Percentiles rank a stretch among this genome's conserved stretches.
Conservation (phyloP, 2,113 vertebrate species). For the Corythornis vintsioides region DNA sequence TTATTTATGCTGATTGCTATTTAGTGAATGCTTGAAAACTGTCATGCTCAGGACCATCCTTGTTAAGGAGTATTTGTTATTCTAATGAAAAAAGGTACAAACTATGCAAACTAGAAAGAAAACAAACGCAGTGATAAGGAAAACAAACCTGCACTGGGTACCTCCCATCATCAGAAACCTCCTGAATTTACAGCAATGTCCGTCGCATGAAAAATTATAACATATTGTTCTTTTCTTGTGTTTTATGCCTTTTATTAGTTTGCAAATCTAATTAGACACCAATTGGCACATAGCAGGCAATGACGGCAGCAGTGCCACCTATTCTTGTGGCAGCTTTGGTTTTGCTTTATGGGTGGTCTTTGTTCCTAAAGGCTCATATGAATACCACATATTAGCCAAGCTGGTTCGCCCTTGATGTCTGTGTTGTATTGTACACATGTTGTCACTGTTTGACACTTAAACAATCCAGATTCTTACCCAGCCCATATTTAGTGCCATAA, state of each 20-base stretch:
- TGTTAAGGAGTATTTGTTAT: neutral
- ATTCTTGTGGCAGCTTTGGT: constrained; percentile 57
- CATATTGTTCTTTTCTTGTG: neutral
- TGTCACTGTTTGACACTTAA: constrained; percentile 78
- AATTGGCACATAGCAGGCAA: neutral
- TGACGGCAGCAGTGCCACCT: constrained; percentile 62
- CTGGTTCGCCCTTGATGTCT: constrained; percentile 69
- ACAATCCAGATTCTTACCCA: constrained; percentile 75
- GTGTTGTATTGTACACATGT: constrained; percentile 76
- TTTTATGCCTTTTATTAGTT: constrained; percentile 36
- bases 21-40: neutral
- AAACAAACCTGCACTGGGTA: neutral
- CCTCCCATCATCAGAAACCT: neutral
- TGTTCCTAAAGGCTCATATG: constrained; percentile 55
- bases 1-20: neutral
- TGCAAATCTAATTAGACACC: constrained; percentile 26
- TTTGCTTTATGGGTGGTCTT: constrained; percentile 78
- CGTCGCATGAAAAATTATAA: neutral
- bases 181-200: neutral
- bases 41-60: neutral
- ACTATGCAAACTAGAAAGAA: neutral
- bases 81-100: neutral
- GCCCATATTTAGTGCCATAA: constrained; percentile 74
- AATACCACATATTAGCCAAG: constrained; percentile 44
- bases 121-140: neutral